A percentile compares a stretch with the other conserved stretches of the same genome.
phyloP scores from a whole-genome alignment of 2,797 vertebrate genomes.

The Acanthurus lineatus region DNA sequence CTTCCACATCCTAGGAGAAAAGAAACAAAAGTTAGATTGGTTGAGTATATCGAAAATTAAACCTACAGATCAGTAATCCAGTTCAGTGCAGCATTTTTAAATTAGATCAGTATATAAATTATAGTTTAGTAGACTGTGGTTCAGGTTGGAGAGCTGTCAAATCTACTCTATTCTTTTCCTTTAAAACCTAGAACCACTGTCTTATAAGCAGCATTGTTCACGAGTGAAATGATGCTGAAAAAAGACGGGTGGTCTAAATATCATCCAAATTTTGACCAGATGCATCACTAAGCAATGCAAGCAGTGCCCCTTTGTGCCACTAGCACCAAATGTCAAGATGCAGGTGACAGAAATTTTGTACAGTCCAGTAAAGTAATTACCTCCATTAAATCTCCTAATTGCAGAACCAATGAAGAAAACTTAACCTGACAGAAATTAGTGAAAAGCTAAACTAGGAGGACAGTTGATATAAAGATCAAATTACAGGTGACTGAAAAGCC shows the following conservation, averaged over 20 bases:
- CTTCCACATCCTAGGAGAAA: constrained; percentile 88
- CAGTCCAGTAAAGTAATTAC: not conserved
- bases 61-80: not conserved
- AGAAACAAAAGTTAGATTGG: constrained; percentile 16
- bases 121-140: not conserved
- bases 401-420: not conserved
- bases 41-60: not conserved
- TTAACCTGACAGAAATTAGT: not conserved
- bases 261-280: not conserved
- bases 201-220: not conserved
- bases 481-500: not conserved
- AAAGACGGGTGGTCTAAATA: not conserved
- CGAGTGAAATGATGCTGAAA: not conserved
- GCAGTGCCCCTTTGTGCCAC: not conserved
- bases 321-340: not conserved
- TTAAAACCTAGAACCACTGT: not conserved
- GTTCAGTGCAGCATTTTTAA: constrained; percentile 7
- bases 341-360: not conserved
- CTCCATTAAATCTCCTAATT: not conserved
- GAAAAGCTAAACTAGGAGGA: not conserved
- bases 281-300: not conserved
- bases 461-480: not conserved
- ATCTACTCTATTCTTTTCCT: not conserved
- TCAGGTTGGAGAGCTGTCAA: not conserved
- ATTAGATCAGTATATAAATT: constrained; percentile 14